Base-by-base conservation (phyloP, 2,113 vertebrate species). In the Martes martes region DNA sequence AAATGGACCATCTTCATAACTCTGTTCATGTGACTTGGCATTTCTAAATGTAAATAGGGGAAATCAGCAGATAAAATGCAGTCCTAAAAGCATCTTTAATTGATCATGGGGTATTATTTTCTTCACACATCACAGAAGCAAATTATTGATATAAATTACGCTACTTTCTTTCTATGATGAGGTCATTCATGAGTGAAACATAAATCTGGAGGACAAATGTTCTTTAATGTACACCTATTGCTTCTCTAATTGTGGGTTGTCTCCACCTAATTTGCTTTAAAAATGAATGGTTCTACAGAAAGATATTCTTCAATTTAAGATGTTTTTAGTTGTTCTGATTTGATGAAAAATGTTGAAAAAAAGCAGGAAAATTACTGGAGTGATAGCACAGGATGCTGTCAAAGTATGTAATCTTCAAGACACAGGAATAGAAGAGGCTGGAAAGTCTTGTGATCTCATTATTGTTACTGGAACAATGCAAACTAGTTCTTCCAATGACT, bases 151-250 rank as follows among this genome's bases (percentile, higher is more conserved):
- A 95, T 71, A 95, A 95, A 94, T 97, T 82, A 95, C 85, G 42
- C 10, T 93, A 96, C 98, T 98, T 93, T 79, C 2, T 95, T 97
- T 93, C 2, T 8, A 4, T 71, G 50, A 95, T 94, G 45, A 7
- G 11, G 28, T 96, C 39, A 97, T 90, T 98, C 82, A 96, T 80
- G 59, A 98, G n/a, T 94, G n/a, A 89, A 98, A 98, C 97, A 93
- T 87, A 81, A 97, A 97, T 73, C 7, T 89, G 57, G 74, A 96
- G 26, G 28, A 94, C 39, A 98, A 98, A 95, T 90, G 1, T 4
- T 95, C 4, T 83, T 50, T 95, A 88, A 82, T 84, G 45, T 4
- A 1, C n/a, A 91, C 13, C n/a, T 85, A 79, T 28, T 81, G 23
- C 61, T 93, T 97, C 16, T 82, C 10, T 91, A 94, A 88, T 73